phyloP scores from a whole-genome alignment of 1,140 invertebrate genomes.

The Euschistus heros region DNA sequence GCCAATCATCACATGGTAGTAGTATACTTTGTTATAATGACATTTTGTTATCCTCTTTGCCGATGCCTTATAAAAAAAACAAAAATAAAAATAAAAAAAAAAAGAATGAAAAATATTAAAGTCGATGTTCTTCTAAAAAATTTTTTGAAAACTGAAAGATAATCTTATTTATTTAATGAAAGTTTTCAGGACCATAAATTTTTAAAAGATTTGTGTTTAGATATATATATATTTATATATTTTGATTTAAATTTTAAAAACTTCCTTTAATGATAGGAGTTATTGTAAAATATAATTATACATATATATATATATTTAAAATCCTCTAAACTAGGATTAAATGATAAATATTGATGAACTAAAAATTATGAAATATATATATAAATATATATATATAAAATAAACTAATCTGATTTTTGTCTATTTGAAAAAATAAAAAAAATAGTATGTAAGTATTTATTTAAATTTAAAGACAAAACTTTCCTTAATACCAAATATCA shows the following conservation, averaged over 20 bases:
- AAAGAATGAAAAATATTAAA: not conserved
- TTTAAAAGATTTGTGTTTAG: conserved; percentile 4
- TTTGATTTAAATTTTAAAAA: conserved; percentile 11
- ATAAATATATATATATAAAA: too few species aligned
- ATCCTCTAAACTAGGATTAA: conserved; percentile 1
- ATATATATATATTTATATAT: conserved; percentile 1
- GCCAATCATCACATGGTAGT: conserved; percentile 15
- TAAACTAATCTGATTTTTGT: conserved; percentile 5
- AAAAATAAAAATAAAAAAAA: not conserved
- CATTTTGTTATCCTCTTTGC: conserved; percentile 14
- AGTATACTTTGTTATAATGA: conserved; percentile 16
- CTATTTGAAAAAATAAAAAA: not conserved
- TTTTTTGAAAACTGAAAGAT: conserved; percentile 2
- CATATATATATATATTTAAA: not conserved
- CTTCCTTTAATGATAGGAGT: conserved; percentile 8
- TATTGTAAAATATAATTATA: conserved; percentile 2
- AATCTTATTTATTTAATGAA: conserved; percentile 11
- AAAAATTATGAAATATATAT: not conserved
- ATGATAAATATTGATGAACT: conserved; percentile 4
- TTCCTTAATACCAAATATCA: conserved; percentile 20
- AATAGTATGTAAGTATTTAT: conserved; percentile 20
- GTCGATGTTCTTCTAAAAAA: conserved; percentile 8
- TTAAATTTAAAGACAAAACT: conserved; percentile 16
- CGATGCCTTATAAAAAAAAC: conserved; percentile 4
- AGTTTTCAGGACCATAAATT: conserved; percentile 8